These are phyloP conservation scores for Mythimna loreyi DNA, from an alignment of 2,888 invertebrate genomes.

Conservation along the genomic window DNA sequence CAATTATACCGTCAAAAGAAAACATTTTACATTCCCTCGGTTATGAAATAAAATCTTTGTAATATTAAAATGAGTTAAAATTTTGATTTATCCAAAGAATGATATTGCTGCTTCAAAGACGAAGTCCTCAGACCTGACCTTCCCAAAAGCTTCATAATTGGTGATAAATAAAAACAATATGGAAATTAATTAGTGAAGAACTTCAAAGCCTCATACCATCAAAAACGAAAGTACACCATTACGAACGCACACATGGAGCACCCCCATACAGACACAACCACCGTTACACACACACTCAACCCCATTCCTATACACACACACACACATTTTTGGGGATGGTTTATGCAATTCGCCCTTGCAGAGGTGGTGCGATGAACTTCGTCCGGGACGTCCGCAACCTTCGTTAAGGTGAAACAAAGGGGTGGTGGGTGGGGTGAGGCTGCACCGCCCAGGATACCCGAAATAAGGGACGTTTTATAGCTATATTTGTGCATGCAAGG, in stretches of 20 bases:
- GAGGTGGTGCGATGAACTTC: constrained; percentile 64
- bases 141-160: constrained; percentile 1
- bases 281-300: constrained; percentile 30
- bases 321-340: constrained; percentile 54
- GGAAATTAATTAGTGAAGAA: constrained; percentile 13
- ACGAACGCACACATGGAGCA: constrained; percentile 17
- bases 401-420: constrained; percentile 57
- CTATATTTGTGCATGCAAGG: constrained; percentile 42
- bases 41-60: background rate
- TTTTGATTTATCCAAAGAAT: background rate
- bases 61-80: background rate
- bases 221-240: constrained; percentile 12
- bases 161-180: constrained; percentile 8
- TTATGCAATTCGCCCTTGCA: constrained; percentile 68
- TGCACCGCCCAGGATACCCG: constrained; percentile 60
- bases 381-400: constrained; percentile 66
- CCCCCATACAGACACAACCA: constrained; percentile 2
- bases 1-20: background rate
- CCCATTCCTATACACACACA: constrained; percentile 25
- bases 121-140: background rate
- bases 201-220: background rate
- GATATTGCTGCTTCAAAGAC: constrained; percentile 7
- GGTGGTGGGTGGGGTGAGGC: constrained; percentile 36
- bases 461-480: constrained; percentile 46
- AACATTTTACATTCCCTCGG: background rate